Evolutionary conservation across 2,113 vertebrate species (phyloP), one percentile per base, ranked within the genome.

Genomic region (Lota lota): DNA sequence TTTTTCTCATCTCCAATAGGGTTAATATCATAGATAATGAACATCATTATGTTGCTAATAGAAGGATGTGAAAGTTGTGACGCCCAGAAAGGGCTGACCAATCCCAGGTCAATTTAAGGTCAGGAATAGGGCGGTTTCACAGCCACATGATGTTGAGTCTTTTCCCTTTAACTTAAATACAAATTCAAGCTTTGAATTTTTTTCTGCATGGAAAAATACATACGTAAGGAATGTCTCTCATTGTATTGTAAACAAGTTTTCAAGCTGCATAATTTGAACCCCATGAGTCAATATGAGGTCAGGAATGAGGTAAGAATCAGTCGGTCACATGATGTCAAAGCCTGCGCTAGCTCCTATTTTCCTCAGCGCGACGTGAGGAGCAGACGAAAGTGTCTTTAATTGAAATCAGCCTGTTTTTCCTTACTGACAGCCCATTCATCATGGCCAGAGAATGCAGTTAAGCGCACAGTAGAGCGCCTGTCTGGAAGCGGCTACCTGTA

Each of bases 361-460:
- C 89, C 88, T 56, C 53, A 5, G 16, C 16, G 40, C 10, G 40
- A 87, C 87, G 92, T 91, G 89, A 88, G 85, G 79, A 81, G 70
- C 0, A 56, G 85, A 87, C 82, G 84, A 86, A 85, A 78, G 85
- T 91, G 87, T 93, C 91, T 89, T 93, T 93, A 92, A 94, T 91
- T 90, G 84, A 85, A 84, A 88, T 89, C 84, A 92, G 91, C 79
- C 91, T 95, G 94, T 93, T 95, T 95, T 93, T 92, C 89, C 88
- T 93, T 91, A 92, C 87, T 88, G 92, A 93, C 93, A 95, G 92
- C 83, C 86, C 92, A 94, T 95, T 93, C 89, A 92, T 95, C 92
- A 94, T 78, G 79, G 77, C 72, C 22, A 74, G 79, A 90, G 88
- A 88, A 89, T 86, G 83, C 77, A 85, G 89, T 86, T 81, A 72